These are phyloP conservation scores for Drosophila lacertosa DNA, from an alignment of 1,140 invertebrate genomes.

Conservation along the genomic window DNA sequence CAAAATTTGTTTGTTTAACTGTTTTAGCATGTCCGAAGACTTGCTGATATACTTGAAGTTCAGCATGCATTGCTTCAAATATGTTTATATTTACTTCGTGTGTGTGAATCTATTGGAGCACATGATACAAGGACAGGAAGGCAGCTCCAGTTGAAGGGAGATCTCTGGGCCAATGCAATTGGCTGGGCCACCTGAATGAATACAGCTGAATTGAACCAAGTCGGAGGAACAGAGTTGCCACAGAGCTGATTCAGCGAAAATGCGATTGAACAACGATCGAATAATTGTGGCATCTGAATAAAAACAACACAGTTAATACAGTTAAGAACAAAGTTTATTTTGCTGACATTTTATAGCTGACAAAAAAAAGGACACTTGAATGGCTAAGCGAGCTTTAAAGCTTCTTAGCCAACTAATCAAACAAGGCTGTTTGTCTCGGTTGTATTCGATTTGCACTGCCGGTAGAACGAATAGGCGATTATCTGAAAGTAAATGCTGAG, in stretches of 20 bases:
- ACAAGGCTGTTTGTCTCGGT: neutral
- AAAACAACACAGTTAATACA: neutral
- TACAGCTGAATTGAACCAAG: neutral
- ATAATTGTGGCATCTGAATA: slow-evolving; percentile 7
- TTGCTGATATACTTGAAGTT: slow-evolving; percentile 49
- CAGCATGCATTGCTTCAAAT: slow-evolving; percentile 66
- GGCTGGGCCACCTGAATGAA: neutral
- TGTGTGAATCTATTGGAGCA: slow-evolving; percentile 62
- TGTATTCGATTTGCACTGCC: neutral
- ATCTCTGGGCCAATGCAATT: neutral
- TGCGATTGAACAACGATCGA: too few species aligned
- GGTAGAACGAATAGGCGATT: slow-evolving; percentile 8
- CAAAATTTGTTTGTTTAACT: slow-evolving; percentile 21
- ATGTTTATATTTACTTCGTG: slow-evolving; percentile 62
- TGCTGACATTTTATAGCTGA: neutral
- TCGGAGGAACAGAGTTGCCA: neutral
- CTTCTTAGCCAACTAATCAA: too few species aligned
- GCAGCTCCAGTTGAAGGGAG: slow-evolving; percentile 16
- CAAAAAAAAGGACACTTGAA: neutral
- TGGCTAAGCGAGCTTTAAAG: neutral
- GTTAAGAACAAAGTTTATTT: neutral
- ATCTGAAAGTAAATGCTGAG: slow-evolving; percentile 17
- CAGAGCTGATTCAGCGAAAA: too few species aligned
- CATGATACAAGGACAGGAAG: slow-evolving; percentile 39
- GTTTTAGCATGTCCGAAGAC: slow-evolving; percentile 36